A percentile compares a stretch with the other conserved stretches of the same genome.
These are phyloP conservation scores for Ardeotis arabs DNA, from an alignment of 2,113 vertebrate species.

Conservation along the genomic window DNA sequence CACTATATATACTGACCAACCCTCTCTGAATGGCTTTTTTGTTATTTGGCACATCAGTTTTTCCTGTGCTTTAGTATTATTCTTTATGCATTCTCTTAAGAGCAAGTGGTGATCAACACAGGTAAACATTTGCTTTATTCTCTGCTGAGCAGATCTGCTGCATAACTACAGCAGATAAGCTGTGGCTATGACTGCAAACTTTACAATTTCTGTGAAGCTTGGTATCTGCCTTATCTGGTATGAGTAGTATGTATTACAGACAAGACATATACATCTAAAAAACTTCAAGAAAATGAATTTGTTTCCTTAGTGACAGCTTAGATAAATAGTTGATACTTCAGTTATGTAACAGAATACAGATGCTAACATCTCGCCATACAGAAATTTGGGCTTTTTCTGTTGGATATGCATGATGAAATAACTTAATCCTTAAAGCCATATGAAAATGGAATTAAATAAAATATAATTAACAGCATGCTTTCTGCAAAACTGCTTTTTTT, in stretches of 20 bases:
- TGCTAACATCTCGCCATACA: neutral
- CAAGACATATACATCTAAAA: neutral
- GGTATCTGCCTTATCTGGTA: neutral
- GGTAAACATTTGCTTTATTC: neutral
- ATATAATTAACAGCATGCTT: neutral
- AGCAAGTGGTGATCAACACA: neutral
- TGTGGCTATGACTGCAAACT: neutral
- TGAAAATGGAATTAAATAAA: neutral
- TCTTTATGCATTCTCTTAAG: neutral
- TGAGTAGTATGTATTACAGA: neutral
- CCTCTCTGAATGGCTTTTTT: neutral
- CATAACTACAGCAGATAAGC: neutral
- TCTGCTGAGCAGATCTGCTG: neutral
- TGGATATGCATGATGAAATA: neutral
- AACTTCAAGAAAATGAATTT: neutral
- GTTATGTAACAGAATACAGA: neutral
- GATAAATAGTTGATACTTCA: neutral
- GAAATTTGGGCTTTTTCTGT: neutral
- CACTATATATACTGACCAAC: neutral
- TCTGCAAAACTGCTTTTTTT: neutral
- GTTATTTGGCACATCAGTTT: neutral
- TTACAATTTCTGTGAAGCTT: neutral
- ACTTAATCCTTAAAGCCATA: neutral
- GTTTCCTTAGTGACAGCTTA: neutral
- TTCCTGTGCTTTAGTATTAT: neutral